A percentile compares a stretch with the other conserved stretches of the same genome.
Conservation (phyloP, 2,113 vertebrate species). For the Centropus bengalensis region DNA sequence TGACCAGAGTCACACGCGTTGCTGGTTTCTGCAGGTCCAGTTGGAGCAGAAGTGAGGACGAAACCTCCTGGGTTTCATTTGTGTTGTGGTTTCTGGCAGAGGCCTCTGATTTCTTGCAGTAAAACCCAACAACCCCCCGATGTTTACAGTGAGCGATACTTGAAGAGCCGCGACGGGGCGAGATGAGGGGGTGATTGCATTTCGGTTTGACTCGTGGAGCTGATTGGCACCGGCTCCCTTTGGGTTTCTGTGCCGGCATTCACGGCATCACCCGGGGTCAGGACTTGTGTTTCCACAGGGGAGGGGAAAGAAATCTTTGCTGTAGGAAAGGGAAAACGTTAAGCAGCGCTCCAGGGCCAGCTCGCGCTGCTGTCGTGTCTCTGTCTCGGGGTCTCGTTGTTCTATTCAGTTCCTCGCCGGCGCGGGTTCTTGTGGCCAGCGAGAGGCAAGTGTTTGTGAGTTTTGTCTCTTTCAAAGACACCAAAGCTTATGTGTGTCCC, state of each 20-base stretch:
- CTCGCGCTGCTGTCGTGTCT: conserved; percentile 19
- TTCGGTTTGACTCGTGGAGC: background rate
- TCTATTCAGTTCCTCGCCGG: conserved; percentile 5
- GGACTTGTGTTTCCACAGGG: background rate
- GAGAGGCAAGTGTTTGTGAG: conserved; percentile 41
- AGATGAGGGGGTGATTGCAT: conserved; percentile 9
- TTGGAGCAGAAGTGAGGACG: background rate
- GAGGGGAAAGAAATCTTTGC: background rate
- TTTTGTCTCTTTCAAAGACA: conserved; percentile 64
- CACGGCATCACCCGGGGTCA: background rate
- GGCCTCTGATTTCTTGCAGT: background rate
- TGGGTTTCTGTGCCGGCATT: background rate
- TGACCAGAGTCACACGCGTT: too few species aligned
- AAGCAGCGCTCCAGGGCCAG: background rate
- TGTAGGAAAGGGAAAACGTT: background rate
- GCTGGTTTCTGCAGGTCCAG: background rate
- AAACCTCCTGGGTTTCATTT: background rate
- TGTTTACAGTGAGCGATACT: conserved; percentile 79
- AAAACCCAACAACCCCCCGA: background rate
- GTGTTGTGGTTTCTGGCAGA: background rate
- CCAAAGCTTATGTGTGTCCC: conserved; percentile 65
- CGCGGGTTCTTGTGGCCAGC: conserved; percentile 1
- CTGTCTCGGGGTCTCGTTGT: background rate
- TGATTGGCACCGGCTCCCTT: background rate
- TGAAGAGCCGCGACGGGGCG: conserved; percentile 42